phyloP scores from a whole-genome alignment of 2,113 vertebrate genomes.

The Cephalopholis sonnerati region DNA sequence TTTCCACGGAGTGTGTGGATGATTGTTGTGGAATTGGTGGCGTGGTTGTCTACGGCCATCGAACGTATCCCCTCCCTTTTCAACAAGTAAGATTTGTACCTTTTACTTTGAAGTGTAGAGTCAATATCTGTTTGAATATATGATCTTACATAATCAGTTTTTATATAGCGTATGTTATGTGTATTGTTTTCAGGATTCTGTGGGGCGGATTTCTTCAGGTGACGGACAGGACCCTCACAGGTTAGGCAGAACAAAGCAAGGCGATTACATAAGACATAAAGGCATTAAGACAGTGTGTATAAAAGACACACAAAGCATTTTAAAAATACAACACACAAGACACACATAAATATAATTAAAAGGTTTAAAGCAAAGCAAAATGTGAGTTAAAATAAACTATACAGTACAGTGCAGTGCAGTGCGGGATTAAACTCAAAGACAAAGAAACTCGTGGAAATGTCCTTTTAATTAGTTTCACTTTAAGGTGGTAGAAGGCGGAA shows the following conservation, averaged over 20 bases:
- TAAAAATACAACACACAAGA: not conserved
- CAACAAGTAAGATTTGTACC: not conserved
- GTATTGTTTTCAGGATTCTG: not conserved
- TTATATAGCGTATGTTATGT: not conserved
- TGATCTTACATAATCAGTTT: not conserved
- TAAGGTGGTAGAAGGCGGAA: too few relatives aligned
- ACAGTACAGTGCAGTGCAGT: too few relatives aligned
- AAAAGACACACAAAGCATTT: not conserved
- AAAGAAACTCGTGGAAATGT: too few relatives aligned
- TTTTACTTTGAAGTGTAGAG: not conserved
- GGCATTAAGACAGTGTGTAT: too few relatives aligned
- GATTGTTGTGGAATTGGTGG: not conserved
- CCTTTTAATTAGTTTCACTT: too few relatives aligned
- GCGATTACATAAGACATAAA: not conserved
- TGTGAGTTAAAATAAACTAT: not conserved
- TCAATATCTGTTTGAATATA: not conserved
- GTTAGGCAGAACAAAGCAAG: not conserved
- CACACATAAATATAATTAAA: not conserved
- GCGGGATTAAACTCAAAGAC: too few relatives aligned
- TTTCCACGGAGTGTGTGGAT: conserved; percentile 8
- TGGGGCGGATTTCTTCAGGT: fast-evolving
- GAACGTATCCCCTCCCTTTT: not conserved
- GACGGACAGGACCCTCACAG: not conserved
- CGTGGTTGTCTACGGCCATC: not conserved
- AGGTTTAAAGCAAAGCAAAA: not conserved